These are phyloP conservation scores for Vulpes ferrilata DNA, from an alignment of 2,113 vertebrate species.

Conservation along the genomic window DNA sequence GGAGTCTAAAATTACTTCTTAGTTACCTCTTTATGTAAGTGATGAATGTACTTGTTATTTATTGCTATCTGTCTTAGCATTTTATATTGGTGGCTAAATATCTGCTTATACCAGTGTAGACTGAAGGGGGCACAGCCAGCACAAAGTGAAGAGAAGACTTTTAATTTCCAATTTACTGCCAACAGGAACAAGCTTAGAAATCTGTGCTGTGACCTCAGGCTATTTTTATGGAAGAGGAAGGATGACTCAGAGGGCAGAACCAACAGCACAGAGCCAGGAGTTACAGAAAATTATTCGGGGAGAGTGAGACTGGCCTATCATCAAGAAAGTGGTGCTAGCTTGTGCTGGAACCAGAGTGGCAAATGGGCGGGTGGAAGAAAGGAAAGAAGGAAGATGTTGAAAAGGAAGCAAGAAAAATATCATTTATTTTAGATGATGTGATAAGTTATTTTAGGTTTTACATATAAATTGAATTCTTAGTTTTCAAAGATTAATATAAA, in stretches of 20 bases:
- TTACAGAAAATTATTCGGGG: neutral
- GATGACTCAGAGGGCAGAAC: neutral
- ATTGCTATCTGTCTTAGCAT: constrained; percentile 28
- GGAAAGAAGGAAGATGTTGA: neutral
- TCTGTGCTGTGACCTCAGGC: neutral
- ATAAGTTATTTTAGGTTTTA: neutral
- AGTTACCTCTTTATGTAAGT: constrained; percentile 29
- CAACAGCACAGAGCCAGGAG: neutral
- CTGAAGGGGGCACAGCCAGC: neutral
- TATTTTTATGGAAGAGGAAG: constrained; percentile 19
- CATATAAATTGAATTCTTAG: neutral
- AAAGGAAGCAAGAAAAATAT: neutral
- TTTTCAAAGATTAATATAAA: neutral
- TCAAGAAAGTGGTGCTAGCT: neutral
- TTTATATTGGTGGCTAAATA: constrained; percentile 39
- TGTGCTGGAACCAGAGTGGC: neutral
- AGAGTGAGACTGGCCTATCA: neutral
- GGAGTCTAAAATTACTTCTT: constrained; percentile 56
- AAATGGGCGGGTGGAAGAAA: neutral
- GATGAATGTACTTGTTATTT: constrained; percentile 1
- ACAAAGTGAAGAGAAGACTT: constrained; percentile 39
- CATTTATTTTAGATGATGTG: neutral
- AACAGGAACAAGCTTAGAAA: neutral
- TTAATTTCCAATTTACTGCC: neutral
- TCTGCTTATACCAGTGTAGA: neutral